Evolutionary conservation across 2,888 invertebrate genomes (phyloP), one percentile per base, ranked within the genome.

Genomic region (Rhagophthalmus giganteus): DNA sequence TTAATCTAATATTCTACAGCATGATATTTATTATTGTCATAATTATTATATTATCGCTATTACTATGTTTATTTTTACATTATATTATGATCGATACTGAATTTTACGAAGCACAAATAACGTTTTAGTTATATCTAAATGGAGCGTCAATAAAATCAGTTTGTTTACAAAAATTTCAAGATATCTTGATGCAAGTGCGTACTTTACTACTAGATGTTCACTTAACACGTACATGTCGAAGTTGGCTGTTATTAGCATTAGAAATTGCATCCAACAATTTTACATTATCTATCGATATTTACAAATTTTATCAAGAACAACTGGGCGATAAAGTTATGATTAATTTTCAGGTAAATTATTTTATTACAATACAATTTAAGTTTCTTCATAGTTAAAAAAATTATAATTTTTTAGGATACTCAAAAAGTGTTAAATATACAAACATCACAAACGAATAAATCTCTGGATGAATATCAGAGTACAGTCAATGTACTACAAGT

Each of bases 201-300:
- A 56, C 59, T 15, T 38, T 71, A 8, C 56, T 78, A 34, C 60
- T 73, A 6, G 64, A 68, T 5, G 71, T 69, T 15, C 64, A 68
- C 40, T 50, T 75, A 8, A 64, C 71, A 42, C 61, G 68, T 14
- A 68, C 62, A 25, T 69, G 72, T 24, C 71, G 74, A 61, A 58
- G 70, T 6, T 72, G 74, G 70, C 56, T 78, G 15, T 58, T 78
- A 6, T 64, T 76, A 12, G 67, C 74, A 5, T 54, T 78, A 24
- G 78, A 79, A 55, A 58, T 77, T 12, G 62, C 67, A 4, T 67
- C 64, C 59, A 67, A 69, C 40, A 60, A 68, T 31, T 78, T 74
- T 57, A 65, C 63, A 24, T 55, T 72, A 8, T 62, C 78, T 28
- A 65, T 73, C 7, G 48, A 63, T 1, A 70, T 75, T 8, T 74